A percentile compares a stretch with the other conserved stretches of the same genome.
These are phyloP conservation scores for Potorous gilbertii DNA, from an alignment of 2,797 vertebrate species.

Conservation along the genomic window DNA sequence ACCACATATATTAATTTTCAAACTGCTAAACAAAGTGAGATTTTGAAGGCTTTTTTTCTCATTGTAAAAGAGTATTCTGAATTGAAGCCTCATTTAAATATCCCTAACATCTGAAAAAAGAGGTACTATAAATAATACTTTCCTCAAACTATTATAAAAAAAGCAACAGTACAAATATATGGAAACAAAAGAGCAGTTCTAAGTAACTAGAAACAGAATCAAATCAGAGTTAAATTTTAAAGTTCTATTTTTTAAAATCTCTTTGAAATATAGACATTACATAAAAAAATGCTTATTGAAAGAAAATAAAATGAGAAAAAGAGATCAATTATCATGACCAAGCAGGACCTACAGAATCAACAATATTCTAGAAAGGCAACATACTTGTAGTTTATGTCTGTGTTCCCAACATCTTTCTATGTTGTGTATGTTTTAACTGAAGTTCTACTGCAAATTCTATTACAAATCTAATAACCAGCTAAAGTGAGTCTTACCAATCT, in stretches of 20 bases:
- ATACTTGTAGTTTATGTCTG: not conserved
- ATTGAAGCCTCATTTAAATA: not conserved
- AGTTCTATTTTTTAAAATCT: not conserved
- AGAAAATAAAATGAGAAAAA: not conserved
- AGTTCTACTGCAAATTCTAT: conserved; percentile 7
- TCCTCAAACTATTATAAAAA: not conserved
- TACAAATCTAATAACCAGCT: not conserved
- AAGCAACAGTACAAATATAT: not conserved
- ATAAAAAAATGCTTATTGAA: not conserved
- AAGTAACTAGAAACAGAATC: not conserved
- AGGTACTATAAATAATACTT: not conserved
- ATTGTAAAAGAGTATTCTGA: not conserved
- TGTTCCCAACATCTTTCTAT: not conserved
- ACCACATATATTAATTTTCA: not conserved
- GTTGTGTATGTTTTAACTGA: not conserved
- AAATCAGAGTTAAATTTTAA: not conserved
- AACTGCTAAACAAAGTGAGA: not conserved
- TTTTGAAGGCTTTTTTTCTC: not conserved
- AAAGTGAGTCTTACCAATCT: not conserved
- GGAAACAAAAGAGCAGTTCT: not conserved
- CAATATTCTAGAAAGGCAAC: not conserved
- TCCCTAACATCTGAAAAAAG: not conserved
- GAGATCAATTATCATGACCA: not conserved
- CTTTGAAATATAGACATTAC: not conserved
- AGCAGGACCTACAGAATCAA: not conserved